phyloP scores from a whole-genome alignment of 1,140 invertebrate genomes.

The Pygmarrhopalites habei region DNA sequence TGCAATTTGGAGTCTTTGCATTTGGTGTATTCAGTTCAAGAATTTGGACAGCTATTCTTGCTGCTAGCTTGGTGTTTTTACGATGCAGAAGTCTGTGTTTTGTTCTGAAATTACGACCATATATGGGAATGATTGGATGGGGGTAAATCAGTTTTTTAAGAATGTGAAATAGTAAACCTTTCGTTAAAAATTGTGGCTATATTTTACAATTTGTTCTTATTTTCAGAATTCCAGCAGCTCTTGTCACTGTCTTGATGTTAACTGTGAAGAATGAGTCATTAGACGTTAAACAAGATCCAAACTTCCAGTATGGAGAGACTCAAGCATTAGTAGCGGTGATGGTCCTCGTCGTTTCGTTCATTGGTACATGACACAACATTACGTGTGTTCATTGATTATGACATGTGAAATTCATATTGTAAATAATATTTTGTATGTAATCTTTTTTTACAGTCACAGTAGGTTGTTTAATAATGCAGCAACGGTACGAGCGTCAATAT shows the following conservation, averaged over 20 bases:
- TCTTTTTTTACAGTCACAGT: slow-evolving; percentile 59
- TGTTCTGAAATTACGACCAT: slow-evolving; percentile 63
- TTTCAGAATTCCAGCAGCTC: slow-evolving; percentile 50
- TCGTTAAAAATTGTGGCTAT: too few relatives aligned
- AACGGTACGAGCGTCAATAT: slow-evolving; percentile 55
- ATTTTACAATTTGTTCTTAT: too few relatives aligned
- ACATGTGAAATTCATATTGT: slow-evolving; percentile 7
- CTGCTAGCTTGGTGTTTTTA: slow-evolving; percentile 69
- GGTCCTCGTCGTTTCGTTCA: slow-evolving; percentile 58
- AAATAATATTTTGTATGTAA: slow-evolving; percentile 19
- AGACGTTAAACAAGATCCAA: slow-evolving; percentile 59
- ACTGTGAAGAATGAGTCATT: slow-evolving; percentile 47
- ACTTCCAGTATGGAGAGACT: slow-evolving; percentile 68
- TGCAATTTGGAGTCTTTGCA: slow-evolving; percentile 65
- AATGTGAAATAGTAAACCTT: too few relatives aligned
- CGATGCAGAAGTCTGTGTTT: slow-evolving; percentile 73
- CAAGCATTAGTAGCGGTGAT: slow-evolving; percentile 62
- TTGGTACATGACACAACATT: slow-evolving; percentile 47
- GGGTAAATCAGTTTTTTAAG: too few relatives aligned
- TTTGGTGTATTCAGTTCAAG: slow-evolving; percentile 67
- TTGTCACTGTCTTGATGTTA: slow-evolving; percentile 52
- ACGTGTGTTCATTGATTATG: slow-evolving; percentile 26
- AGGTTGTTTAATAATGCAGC: slow-evolving; percentile 65
- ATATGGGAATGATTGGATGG: slow-evolving; percentile 66
- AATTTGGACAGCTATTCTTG: slow-evolving; percentile 74